These are phyloP conservation scores for Emberiza fucata DNA, from an alignment of 2,113 vertebrate genomes.

Conservation along the genomic window DNA sequence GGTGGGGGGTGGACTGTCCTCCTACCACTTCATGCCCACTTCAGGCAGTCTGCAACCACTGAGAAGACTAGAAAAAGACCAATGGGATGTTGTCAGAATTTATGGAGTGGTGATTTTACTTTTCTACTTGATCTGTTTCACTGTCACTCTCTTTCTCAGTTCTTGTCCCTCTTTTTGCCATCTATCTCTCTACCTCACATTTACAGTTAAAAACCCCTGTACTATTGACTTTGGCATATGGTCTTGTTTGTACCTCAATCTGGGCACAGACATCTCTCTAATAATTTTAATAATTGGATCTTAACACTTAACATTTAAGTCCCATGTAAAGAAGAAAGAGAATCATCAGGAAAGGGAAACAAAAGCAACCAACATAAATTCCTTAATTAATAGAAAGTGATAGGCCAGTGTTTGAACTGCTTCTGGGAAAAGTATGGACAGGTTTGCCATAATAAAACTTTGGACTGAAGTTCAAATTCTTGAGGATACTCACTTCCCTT, in stretches of 20 bases:
- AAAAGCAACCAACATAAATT: neutral
- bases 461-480: neutral
- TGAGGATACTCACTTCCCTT: neutral
- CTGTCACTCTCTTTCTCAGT: fast-evolving
- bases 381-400: neutral
- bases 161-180: neutral
- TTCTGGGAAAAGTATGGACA: neutral
- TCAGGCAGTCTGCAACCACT: neutral
- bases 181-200: neutral
- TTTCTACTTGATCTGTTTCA: neutral
- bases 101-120: neutral
- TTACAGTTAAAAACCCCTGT: neutral
- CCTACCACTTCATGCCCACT: neutral
- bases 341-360: neutral
- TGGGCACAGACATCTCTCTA: neutral
- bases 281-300: neutral
- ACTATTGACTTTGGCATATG: neutral
- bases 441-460: neutral
- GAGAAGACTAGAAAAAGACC: neutral
- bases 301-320: neutral
- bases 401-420: neutral
- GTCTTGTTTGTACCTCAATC: neutral
- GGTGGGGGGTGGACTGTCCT: neutral
- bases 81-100: neutral
- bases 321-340: neutral